These are phyloP conservation scores for Dicaeum eximium DNA, from an alignment of 2,113 vertebrate species.

Conservation along the genomic window DNA sequence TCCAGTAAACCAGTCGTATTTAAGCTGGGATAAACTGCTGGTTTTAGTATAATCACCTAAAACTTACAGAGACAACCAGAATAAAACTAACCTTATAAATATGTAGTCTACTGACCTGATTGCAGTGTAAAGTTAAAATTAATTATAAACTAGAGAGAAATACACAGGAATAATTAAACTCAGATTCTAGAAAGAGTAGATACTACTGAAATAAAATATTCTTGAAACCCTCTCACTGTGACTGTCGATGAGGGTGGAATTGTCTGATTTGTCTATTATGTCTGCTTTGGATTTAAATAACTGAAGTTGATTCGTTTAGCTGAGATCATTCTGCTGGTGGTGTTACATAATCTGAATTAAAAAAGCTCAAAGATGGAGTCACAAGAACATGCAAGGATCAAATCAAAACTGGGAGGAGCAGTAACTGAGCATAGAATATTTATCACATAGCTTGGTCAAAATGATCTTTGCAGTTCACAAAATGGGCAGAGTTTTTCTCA, in stretches of 20 bases:
- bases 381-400: neutral
- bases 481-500: neutral
- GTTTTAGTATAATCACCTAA: constrained; percentile 34
- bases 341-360: neutral
- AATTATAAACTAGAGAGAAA: neutral
- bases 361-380: neutral
- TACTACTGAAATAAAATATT: neutral
- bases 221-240: neutral
- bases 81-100: neutral
- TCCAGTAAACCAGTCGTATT: neutral
- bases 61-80: neutral
- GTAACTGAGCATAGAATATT: neutral
- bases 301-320: neutral
- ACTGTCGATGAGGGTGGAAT: neutral
- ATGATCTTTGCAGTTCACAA: neutral
- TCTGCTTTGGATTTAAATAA: neutral
- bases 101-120: neutral
- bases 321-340: neutral
- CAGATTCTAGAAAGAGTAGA: neutral
- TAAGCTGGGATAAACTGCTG: constrained; percentile 14
- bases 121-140: neutral
- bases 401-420: neutral
- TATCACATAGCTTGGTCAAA: neutral
- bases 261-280: neutral
- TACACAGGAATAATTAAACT: neutral